phyloP scores from a whole-genome alignment of 2,113 vertebrate species.

The Toxotes jaculatrix region DNA sequence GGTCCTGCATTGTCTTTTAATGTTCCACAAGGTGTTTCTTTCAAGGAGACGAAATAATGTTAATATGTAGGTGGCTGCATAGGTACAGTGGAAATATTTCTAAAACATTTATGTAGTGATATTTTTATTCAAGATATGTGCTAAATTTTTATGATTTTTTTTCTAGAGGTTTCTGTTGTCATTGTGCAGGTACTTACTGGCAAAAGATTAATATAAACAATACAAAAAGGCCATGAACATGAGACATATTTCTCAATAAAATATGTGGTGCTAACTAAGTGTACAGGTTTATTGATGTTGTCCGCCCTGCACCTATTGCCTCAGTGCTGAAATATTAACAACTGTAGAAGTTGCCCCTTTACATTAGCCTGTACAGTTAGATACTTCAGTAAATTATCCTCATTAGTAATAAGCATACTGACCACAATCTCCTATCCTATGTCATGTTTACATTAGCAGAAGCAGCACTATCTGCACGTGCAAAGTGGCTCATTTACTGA shows the following conservation, averaged over 20 bases:
- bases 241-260: constrained; percentile 45
- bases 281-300: neutral
- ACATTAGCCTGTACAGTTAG: neutral
- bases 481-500: neutral
- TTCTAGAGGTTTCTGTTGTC: constrained; percentile 7
- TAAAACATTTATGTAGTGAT: constrained; percentile 2
- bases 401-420: neutral
- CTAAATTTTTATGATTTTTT: constrained; percentile 34
- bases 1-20: constrained; percentile 3
- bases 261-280: constrained; percentile 17
- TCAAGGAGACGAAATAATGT: neutral
- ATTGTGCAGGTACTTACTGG: constrained; percentile 6
- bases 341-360: neutral
- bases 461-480: too few relatives aligned
- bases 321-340: neutral
- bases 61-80: neutral
- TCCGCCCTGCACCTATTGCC: neutral
- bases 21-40: neutral
- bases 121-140: constrained; percentile 23
- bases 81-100: neutral
- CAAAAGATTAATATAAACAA: constrained; percentile 18
- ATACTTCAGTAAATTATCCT: neutral
- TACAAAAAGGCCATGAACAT: neutral
- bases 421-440: too few relatives aligned
- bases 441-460: too few relatives aligned